Base-by-base conservation (phyloP, 2,888 invertebrate genomes). In the Piscicola geometra region DNA sequence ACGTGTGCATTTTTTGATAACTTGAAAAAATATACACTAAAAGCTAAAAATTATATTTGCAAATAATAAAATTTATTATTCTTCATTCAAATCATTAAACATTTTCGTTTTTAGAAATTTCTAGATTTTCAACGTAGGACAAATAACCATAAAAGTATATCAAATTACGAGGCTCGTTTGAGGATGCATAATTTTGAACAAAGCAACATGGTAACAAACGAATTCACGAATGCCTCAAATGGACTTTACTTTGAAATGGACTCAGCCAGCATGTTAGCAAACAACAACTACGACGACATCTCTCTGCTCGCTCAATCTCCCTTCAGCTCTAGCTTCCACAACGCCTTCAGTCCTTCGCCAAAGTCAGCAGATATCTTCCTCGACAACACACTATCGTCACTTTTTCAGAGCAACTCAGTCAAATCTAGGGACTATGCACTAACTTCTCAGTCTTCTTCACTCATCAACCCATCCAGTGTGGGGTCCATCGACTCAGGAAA, bases 121-220 rank as follows among this genome's bases (percentile, higher is more conserved):
- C n/a, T n/a, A n/a, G n/a, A n/a, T n/a, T 15, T 41, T 41, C 41
- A 41, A 9, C 5, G 41, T 15, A 41, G 9, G 41, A 41, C 41
- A 5, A 41, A 41, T 15, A 41, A 41, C 41, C 15, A 5, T 5
- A 41, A 9, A 41, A 41, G 5, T 15, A 9, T 9, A 41, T 41
- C 41, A 41, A 41, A 41, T 5, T 41, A 41, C n/a, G n/a, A n/a
- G n/a, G n/a, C n/a, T n/a, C n/a, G n/a, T 21, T 25, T 25, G 3
- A 56, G n/a, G 21, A 56, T 56, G 60, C 60, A 56, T 56, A n/a
- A 56, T 56, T 3, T 56, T 56, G 15, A 56, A 56, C 60, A 56
- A 56, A 56, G 60, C 25, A 56, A 9, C n/a, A n/a, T 18, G n/a
- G 60, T 56, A 56, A n/a, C 60, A 56, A n/a, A 56, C 9, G 60